Evolutionary conservation across 2,888 invertebrate genomes (phyloP), one percentile per base, ranked within the genome.

Genomic region (Drosophila ezoana): DNA sequence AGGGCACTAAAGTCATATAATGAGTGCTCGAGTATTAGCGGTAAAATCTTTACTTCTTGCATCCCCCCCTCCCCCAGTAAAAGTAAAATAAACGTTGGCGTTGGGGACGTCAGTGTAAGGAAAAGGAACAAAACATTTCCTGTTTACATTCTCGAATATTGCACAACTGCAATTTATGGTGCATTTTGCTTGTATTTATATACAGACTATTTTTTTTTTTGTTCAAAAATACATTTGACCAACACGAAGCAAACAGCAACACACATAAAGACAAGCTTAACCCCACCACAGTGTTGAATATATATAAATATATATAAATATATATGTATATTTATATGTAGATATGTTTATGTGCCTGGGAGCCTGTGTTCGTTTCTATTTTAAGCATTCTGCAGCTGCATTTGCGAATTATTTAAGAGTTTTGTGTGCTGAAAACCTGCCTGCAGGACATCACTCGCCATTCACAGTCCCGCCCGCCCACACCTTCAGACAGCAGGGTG

Each of bases 371-470:
- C 23, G 23, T 32, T 33, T 52, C 47, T 52, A 51, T 56, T 57
- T 56, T 20, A 38, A 47, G 35, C 18, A 33, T 60, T 20, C 53
- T 56, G 58, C 45, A 53, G 71, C 38, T 56, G 68, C 57, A 76
- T 76, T 79, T 76, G 62, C 58, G 51, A 78, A 70, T 76, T 67
- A 74, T 86, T 74, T 72, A 74, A 72, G 74, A 78, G 87, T 70
- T 76, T 70, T 74, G 74, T 73, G 68, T 71, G 75, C 64, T 84
- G 76, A 66, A 75, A 87, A 73, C 75, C 76, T 77, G 77, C 77
- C 84, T 76, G 81, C 87, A 79, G 87, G 84, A 87, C 87, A 87
- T 81, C 77, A 87, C 75, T 79, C 79, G 79, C 73, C 77, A 71
- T 74, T 69, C 70, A 52, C 65, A 65, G 63, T 54, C n/a, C 28